A percentile compares a stretch with the other conserved stretches of the same genome.
Evolutionary conservation across 2,888 invertebrate species (phyloP).

Genomic region (Agrilus cyanescens): DNA sequence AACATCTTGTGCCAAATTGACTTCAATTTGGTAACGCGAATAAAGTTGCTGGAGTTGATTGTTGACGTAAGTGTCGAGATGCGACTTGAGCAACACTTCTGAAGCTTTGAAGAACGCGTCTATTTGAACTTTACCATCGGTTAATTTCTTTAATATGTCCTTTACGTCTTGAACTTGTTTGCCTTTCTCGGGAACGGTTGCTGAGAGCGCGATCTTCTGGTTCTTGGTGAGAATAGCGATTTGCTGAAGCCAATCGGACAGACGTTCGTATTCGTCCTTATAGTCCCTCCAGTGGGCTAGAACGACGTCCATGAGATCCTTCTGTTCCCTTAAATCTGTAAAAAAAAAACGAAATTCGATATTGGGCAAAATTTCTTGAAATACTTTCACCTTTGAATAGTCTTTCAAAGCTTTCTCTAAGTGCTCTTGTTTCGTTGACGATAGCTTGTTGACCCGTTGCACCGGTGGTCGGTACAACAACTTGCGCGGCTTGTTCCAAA

Average conservation of each 20-base stretch:
- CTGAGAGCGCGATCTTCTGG: constrained; percentile 71
- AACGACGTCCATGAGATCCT: constrained; percentile 69
- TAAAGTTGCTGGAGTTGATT: constrained; percentile 78
- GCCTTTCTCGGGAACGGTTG: constrained; percentile 70
- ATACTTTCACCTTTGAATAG: constrained; percentile 56
- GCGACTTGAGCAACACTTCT: constrained; percentile 63
- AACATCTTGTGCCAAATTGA: constrained; percentile 81
- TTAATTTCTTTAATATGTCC: constrained; percentile 60
- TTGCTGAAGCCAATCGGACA: constrained; percentile 88
- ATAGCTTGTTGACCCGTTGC: constrained; percentile 67
- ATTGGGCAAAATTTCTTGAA: not conserved
- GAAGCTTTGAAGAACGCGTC: constrained; percentile 74
- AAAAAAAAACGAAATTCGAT: constrained; percentile 10
- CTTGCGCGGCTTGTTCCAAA: constrained; percentile 76
- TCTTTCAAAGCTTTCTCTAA: constrained; percentile 73
- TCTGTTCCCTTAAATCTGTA: constrained; percentile 68
- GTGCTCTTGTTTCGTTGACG: constrained; percentile 71
- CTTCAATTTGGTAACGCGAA: constrained; percentile 78
- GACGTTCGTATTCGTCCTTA: constrained; percentile 83
- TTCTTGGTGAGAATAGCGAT: constrained; percentile 84
- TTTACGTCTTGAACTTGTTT: constrained; percentile 74
- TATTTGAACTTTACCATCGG: constrained; percentile 70
- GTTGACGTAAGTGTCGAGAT: constrained; percentile 76
- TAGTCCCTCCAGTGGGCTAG: constrained; percentile 79
- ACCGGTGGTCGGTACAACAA: constrained; percentile 74